Conservation (phyloP, 2,113 vertebrate genomes). For the Muntiacus muntjak region DNA sequence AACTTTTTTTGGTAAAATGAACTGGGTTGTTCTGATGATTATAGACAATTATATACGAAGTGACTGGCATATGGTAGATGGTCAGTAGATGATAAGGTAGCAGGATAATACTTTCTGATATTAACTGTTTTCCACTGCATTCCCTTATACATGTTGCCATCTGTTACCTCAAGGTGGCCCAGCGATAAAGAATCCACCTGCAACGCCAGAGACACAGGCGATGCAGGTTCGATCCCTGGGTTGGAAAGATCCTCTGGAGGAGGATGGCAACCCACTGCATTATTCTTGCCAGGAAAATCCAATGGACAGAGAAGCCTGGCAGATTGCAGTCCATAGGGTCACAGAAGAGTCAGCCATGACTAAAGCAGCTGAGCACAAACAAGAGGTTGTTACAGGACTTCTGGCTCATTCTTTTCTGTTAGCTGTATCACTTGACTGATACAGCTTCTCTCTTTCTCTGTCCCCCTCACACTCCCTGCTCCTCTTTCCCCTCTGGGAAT, state of each 20-base stretch:
- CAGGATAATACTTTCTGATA: background rate
- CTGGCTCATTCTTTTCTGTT: background rate
- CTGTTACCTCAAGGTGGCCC: background rate
- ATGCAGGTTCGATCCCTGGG: background rate
- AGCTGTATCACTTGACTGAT: background rate
- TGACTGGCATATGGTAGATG: background rate
- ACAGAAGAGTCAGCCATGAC: background rate
- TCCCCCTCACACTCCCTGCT: too few relatives aligned
- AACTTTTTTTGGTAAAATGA: conserved; percentile 5
- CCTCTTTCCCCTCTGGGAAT: background rate
- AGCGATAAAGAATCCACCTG: background rate
- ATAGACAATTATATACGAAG: background rate
- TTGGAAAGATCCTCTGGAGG: background rate
- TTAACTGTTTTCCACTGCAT: background rate
- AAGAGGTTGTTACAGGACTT: background rate
- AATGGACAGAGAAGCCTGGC: background rate
- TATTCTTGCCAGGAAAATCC: background rate
- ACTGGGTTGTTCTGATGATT: background rate
- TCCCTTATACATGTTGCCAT: background rate
- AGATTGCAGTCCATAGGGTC: background rate
- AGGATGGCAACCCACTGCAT: background rate
- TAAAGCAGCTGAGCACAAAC: background rate
- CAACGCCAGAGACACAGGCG: rapidly evolving
- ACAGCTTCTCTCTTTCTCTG: background rate
- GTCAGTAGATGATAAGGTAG: background rate